Conservation (phyloP, 2,797 vertebrate species). For the Sebastolobus altivelis region DNA sequence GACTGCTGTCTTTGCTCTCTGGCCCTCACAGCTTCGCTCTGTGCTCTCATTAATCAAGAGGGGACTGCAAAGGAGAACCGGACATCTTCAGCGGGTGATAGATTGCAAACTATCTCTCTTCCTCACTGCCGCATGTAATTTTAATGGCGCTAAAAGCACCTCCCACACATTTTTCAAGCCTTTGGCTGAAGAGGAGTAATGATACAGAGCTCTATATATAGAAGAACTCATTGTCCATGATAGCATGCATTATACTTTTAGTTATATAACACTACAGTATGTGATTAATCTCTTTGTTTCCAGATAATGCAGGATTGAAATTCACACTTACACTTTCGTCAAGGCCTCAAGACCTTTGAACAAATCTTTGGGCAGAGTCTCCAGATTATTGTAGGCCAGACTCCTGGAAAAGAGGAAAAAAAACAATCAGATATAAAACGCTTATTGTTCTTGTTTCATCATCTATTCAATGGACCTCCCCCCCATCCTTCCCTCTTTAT, state of each 20-base stretch:
- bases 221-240: constrained; percentile 44
- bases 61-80: constrained; percentile 1
- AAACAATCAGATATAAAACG: background rate
- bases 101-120: constrained; percentile 50
- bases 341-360: constrained; percentile 97
- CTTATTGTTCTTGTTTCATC: background rate
- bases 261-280: constrained; percentile 23
- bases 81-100: constrained; percentile 53
- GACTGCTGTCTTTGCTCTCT: constrained; percentile 24
- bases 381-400: constrained; percentile 96
- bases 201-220: constrained; percentile 70
- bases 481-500: background rate
- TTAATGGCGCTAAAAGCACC: constrained; percentile 74
- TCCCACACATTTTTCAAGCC: constrained; percentile 75
- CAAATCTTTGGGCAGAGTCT: constrained; percentile 95
- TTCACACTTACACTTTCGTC: constrained; percentile 95
- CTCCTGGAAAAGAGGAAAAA: constrained; percentile 86
- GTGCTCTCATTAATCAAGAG: constrained; percentile 45
- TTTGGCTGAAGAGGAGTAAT: constrained; percentile 65
- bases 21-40: constrained; percentile 23
- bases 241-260: constrained; percentile 1
- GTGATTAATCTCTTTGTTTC: constrained; percentile 9
- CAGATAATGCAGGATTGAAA: background rate
- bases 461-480: background rate
- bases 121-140: constrained; percentile 60